These are phyloP conservation scores for Eurois occulta DNA, from an alignment of 2,888 invertebrate genomes.

Conservation along the genomic window DNA sequence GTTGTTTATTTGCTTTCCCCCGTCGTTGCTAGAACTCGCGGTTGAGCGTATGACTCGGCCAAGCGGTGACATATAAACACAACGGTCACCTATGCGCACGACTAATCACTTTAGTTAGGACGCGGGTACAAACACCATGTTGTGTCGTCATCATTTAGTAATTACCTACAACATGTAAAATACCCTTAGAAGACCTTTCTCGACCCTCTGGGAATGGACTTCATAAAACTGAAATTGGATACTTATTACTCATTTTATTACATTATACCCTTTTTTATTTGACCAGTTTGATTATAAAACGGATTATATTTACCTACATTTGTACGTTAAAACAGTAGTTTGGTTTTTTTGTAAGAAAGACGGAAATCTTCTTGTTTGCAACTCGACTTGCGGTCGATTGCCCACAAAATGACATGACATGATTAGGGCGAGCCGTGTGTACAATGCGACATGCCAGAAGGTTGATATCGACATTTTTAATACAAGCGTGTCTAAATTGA, in stretches of 20 bases:
- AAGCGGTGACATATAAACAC: neutral
- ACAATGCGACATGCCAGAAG: too few relatives aligned
- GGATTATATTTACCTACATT: constrained; percentile 27
- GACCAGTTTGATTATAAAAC: constrained; percentile 48
- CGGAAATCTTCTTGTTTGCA: too few relatives aligned
- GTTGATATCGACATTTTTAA: too few relatives aligned
- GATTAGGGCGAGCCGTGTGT: too few relatives aligned
- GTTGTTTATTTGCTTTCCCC: too few relatives aligned
- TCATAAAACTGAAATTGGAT: constrained; percentile 53
- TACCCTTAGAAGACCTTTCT: neutral
- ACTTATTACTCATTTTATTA: constrained; percentile 52
- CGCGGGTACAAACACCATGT: constrained; percentile 12
- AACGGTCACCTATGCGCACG: neutral
- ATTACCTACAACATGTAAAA: constrained; percentile 39
- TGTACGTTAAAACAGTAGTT: constrained; percentile 9
- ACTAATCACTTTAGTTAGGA: neutral
- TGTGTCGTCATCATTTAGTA: constrained; percentile 29
- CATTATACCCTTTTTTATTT: constrained; percentile 52
- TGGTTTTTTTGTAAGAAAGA: constrained; percentile 5
- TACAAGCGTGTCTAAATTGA: too few relatives aligned
- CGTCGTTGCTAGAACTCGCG: neutral
- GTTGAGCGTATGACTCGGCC: neutral
- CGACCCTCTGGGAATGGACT: constrained; percentile 1
- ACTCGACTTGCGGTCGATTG: neutral
- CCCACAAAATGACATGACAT: too few relatives aligned